phyloP scores from a whole-genome alignment of 2,113 vertebrate species.

The Larimichthys polyactis region DNA sequence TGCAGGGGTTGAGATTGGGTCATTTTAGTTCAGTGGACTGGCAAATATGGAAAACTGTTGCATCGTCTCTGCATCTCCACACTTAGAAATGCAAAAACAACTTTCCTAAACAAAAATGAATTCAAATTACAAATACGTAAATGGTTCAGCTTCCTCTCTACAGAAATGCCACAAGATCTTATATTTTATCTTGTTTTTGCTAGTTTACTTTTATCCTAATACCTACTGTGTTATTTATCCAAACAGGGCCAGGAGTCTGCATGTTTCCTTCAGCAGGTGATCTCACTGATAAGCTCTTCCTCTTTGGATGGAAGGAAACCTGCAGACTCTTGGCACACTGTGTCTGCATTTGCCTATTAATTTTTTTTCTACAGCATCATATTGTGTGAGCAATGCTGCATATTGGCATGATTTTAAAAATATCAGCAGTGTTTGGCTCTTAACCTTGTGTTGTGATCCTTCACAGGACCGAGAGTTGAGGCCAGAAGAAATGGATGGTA shows the following conservation, averaged over 20 bases:
- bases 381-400: slow-evolving; percentile 43
- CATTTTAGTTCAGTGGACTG: slow-evolving; percentile 1
- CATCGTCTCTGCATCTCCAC: not conserved
- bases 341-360: slow-evolving; percentile 24
- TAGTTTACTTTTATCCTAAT: not conserved
- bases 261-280: slow-evolving; percentile 42
- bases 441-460: slow-evolving; percentile 69
- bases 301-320: slow-evolving; percentile 39
- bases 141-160: not conserved
- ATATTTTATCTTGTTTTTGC: not conserved
- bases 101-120: too few species aligned
- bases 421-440: slow-evolving; percentile 35
- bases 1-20: slow-evolving; percentile 9
- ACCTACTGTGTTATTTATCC: slow-evolving; percentile 5
- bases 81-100: not conserved
- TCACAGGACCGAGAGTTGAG: slow-evolving; percentile 95
- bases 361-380: slow-evolving; percentile 14
- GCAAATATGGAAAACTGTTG: not conserved
- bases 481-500: slow-evolving; percentile 98
- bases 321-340: slow-evolving; percentile 51
- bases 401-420: slow-evolving; percentile 43
- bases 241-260: slow-evolving; percentile 35
- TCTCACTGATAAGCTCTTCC: slow-evolving; percentile 47
- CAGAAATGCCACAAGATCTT: not conserved
- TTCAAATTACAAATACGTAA: not conserved